phyloP scores from a whole-genome alignment of 1,140 invertebrate species.

The Drosophila obscura region DNA sequence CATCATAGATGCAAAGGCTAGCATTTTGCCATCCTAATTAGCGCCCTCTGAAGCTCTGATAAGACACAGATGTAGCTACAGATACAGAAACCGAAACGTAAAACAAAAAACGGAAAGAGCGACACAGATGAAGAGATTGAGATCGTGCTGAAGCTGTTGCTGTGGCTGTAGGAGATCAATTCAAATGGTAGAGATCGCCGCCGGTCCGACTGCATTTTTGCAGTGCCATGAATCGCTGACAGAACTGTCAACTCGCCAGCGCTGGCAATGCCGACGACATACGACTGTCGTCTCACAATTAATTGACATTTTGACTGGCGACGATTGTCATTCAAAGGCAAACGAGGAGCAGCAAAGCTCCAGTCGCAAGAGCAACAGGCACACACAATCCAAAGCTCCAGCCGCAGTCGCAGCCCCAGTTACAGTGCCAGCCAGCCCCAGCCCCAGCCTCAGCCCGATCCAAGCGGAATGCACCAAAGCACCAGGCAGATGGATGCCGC shows the following conservation, averaged over 20 bases:
- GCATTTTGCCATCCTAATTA: no score
- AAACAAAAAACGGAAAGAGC: no score
- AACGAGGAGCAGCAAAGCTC: constrained; percentile 43
- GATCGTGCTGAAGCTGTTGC: no score
- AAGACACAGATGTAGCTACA: neutral
- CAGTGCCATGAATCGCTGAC: constrained; percentile 30
- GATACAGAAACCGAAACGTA: constrained; percentile 6
- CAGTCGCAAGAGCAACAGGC: constrained; percentile 15
- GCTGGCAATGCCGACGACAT: constrained; percentile 49
- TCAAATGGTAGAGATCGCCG: neutral
- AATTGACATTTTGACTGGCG: constrained; percentile 76
- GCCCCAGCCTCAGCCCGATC: neutral
- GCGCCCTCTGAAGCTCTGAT: no score
- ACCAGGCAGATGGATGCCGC: neutral
- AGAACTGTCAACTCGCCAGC: constrained; percentile 33
- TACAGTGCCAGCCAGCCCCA: no score
- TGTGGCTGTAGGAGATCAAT: constrained; percentile 2
- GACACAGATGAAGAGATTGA: no score
- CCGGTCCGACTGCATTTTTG: constrained; percentile 5
- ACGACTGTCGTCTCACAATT: constrained; percentile 75
- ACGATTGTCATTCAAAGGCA: constrained; percentile 78
- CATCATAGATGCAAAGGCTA: constrained; percentile 1
- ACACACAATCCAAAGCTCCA: neutral
- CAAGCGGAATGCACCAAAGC: no score
- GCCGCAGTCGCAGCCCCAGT: neutral